phyloP scores from a whole-genome alignment of 2,888 invertebrate genomes.

The Rhagium mordax region DNA sequence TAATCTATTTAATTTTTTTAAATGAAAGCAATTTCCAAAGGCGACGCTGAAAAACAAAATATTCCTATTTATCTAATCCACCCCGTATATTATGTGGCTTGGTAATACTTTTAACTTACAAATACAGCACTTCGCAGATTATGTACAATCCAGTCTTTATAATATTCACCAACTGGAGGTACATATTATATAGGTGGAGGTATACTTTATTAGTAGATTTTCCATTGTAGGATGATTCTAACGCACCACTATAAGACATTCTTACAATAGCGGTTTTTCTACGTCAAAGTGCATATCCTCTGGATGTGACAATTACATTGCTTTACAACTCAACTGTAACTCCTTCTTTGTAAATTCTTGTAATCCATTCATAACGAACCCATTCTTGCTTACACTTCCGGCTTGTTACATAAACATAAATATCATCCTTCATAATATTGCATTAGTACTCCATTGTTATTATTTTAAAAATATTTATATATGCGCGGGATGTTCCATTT shows the following conservation, averaged over 20 bases:
- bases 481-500: background rate
- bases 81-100: too few relatives aligned
- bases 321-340: conserved; percentile 35
- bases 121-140: too few relatives aligned
- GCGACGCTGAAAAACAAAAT: too few relatives aligned
- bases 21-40: too few relatives aligned
- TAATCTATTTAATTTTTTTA: too few relatives aligned
- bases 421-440: background rate
- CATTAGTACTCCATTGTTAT: background rate
- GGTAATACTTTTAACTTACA: too few relatives aligned
- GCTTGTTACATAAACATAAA: conserved; percentile 21
- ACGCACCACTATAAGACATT: background rate
- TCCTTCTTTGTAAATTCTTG: conserved; percentile 18
- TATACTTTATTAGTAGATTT: too few relatives aligned
- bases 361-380: conserved; percentile 22
- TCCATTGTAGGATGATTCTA: too few relatives aligned
- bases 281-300: conserved; percentile 34
- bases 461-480: background rate
- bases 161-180: too few relatives aligned
- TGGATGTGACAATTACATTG: conserved; percentile 39
- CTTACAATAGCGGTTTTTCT: background rate
- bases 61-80: too few relatives aligned
- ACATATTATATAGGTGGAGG: too few relatives aligned
- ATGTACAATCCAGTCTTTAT: too few relatives aligned
- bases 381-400: conserved; percentile 8